These are phyloP conservation scores for Noctua comes DNA, from an alignment of 2,888 invertebrate species.

Conservation along the genomic window DNA sequence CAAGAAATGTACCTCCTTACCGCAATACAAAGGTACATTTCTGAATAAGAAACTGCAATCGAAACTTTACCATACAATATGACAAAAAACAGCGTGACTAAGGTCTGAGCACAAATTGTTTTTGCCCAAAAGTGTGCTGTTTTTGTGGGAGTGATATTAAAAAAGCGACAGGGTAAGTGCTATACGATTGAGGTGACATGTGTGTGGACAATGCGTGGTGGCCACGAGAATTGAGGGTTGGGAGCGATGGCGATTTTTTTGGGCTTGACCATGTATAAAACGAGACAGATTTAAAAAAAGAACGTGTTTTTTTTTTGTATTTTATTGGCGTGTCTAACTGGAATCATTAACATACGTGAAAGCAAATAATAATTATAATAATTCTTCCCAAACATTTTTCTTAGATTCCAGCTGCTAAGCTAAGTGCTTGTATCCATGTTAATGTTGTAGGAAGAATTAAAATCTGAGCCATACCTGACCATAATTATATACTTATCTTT, in stretches of 20 bases:
- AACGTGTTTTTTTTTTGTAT: no score
- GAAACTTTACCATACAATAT: slow-evolving; percentile 68
- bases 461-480: neutral
- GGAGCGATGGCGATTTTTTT: neutral
- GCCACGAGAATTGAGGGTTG: slow-evolving; percentile 68
- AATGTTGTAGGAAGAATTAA: neutral
- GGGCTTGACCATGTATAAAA: neutral
- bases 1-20: slow-evolving; percentile 8
- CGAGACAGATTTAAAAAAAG: neutral
- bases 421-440: neutral
- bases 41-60: slow-evolving; percentile 35
- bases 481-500: no score
- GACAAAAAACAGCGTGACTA: slow-evolving; percentile 71
- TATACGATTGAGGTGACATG: slow-evolving; percentile 85
- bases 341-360: neutral
- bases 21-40: slow-evolving; percentile 43
- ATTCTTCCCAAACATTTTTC: neutral
- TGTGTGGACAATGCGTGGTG: slow-evolving; percentile 75
- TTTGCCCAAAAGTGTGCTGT: slow-evolving; percentile 76
- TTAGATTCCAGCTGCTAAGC: neutral
- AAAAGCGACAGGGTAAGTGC: slow-evolving; percentile 84
- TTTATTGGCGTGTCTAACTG: no score
- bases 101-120: slow-evolving; percentile 79
- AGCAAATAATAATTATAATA: neutral
- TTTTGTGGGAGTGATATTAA: slow-evolving; percentile 84